Evolutionary conservation across 2,113 vertebrate genomes (phyloP).

Genomic region (Erinaceus europaeus): DNA sequence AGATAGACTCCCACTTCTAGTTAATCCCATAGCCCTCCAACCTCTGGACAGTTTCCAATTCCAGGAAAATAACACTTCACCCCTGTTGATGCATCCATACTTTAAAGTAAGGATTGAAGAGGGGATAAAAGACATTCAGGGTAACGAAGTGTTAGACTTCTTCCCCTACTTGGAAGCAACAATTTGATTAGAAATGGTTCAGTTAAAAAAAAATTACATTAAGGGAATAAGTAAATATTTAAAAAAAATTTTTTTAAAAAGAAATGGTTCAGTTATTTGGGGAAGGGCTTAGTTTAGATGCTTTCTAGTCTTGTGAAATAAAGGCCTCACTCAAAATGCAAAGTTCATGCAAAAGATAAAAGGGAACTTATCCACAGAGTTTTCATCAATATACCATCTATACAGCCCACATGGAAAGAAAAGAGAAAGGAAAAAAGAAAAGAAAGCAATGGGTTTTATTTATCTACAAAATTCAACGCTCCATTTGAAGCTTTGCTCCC

Average conservation of each 20-base stretch:
- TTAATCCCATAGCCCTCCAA: not conserved
- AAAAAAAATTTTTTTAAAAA: no score
- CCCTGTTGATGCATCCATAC: not conserved
- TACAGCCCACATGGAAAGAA: not conserved
- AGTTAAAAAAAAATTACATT: no score
- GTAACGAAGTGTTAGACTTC: not conserved
- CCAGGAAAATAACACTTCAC: not conserved
- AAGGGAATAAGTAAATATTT: no score
- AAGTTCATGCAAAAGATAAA: not conserved
- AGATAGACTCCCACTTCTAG: not conserved
- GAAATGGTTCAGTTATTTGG: no score
- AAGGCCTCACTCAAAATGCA: not conserved
- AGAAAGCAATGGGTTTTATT: not conserved
- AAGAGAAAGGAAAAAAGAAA: not conserved
- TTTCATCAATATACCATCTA: not conserved
- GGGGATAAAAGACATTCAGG: not conserved
- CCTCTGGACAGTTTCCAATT: not conserved
- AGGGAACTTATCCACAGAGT: not conserved
- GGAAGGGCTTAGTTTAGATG: not conserved
- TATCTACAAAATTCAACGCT: not conserved
- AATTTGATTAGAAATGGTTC: not conserved
- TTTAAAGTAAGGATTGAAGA: not conserved
- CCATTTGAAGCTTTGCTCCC: constrained; percentile 12
- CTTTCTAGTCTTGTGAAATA: not conserved
- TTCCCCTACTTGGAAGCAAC: not conserved